Evolutionary conservation across 2,888 invertebrate species (phyloP), one percentile per base, ranked within the genome.

Genomic region (Actias luna): DNA sequence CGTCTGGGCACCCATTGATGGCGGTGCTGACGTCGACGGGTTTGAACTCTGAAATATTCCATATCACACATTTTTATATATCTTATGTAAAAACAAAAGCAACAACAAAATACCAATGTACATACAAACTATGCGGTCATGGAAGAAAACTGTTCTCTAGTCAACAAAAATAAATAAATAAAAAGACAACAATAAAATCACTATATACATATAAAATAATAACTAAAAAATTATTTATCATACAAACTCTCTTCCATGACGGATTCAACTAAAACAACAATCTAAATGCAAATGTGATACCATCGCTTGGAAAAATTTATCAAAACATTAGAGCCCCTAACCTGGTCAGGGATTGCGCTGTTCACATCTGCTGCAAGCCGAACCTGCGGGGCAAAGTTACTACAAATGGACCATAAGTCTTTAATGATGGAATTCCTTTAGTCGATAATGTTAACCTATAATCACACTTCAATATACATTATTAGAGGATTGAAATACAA

Each of bases 1-100:
- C 71, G 94, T 94, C 77, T 95, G 96, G 70, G 95, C 94, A 70
- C 93, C 89, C 87, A 89, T 89, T n/a, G 85, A 76, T 2, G 91
- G 84, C 5, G 90, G 89, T 46, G 89, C 83, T 7, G 92, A 80
- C 29, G 92, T 82, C 35, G 84, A 82, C 67, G 87, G 89, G 73
- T 83, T 88, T 68, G 88, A 76, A 74, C 84, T 88, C 89, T 92
- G 89, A 42, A 88, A 83, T 72, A 55, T 55, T 55, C 1, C 29
- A 55, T n/a, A 55, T 14, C 52, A 52, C 25, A 27, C 16, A 27
- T 29, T 5, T 25, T 42, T 42, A 42, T 12, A 55, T n/a, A 29
- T 16, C 12, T 55, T 7, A 55, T n/a, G 8, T 29, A 29, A 55
- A 29, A 27, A 29, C 14, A 55, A 29, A 55, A 29, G 1, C 5